These are phyloP conservation scores for Cabera pusaria DNA, from an alignment of 2,888 invertebrate genomes.

Conservation along the genomic window DNA sequence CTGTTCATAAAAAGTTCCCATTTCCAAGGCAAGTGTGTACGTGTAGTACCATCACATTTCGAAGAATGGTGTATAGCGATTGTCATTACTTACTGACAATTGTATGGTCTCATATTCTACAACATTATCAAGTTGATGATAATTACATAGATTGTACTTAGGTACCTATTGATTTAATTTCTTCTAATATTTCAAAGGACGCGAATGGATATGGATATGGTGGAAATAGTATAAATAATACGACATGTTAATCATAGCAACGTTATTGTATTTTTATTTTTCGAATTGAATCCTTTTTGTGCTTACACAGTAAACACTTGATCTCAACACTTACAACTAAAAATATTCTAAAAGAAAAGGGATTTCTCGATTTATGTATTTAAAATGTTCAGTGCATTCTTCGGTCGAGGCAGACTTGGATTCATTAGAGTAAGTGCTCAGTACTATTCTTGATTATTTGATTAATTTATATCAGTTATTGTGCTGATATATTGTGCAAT, in stretches of 20 bases:
- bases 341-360: conserved; percentile 84
- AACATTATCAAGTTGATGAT: too few relatives aligned
- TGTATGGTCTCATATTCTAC: too few relatives aligned
- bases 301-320: conserved; percentile 89
- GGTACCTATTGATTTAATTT: too few relatives aligned
- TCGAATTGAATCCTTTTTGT: conserved; percentile 87
- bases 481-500: conserved; percentile 79
- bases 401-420: conserved; percentile 67
- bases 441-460: conserved; percentile 60
- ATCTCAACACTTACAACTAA: conserved; percentile 88
- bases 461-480: conserved; percentile 64
- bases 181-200: too few relatives aligned
- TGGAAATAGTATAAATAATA: conserved; percentile 67
- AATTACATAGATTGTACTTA: too few relatives aligned
- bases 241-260: conserved; percentile 84
- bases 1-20: too few relatives aligned
- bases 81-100: too few relatives aligned
- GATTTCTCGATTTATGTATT: conserved; percentile 63
- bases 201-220: too few relatives aligned
- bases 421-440: conserved; percentile 69
- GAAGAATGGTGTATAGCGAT: too few relatives aligned
- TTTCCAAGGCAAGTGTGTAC: too few relatives aligned
- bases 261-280: conserved; percentile 86
- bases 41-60: too few relatives aligned
- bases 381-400: conserved; percentile 74